phyloP scores from a whole-genome alignment of 37 sponge, comb jelly and placozoan genomes.

The Cliona cf. orientalis region DNA sequence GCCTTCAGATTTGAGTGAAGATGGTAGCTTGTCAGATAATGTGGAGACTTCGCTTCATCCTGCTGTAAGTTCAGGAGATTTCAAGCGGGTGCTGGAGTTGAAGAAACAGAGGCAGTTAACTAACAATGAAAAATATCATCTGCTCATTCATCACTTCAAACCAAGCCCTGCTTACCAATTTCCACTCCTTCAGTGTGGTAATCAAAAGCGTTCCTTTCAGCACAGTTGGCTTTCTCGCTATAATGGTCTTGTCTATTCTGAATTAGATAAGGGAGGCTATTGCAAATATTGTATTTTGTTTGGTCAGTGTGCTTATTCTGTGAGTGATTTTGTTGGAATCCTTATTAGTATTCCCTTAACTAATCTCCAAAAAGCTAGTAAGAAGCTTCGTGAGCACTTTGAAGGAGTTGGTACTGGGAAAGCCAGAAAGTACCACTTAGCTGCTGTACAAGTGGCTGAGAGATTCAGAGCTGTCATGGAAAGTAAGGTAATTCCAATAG shows the following conservation, averaged over 20 bases:
- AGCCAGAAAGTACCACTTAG: slow-evolving; percentile 40
- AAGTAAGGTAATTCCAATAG: slow-evolving; percentile 10
- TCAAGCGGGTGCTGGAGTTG: slow-evolving; percentile 49
- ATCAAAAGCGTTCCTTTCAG: slow-evolving; percentile 41
- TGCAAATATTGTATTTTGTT: slow-evolving; percentile 32
- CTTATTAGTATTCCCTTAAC: slow-evolving; percentile 45
- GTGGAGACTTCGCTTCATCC: slow-evolving; percentile 9
- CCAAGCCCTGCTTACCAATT: slow-evolving; percentile 38
- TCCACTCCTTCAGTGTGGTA: slow-evolving; percentile 15
- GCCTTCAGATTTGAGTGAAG: too few relatives aligned
- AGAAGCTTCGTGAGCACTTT: slow-evolving; percentile 41
- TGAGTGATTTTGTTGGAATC: slow-evolving; percentile 7
- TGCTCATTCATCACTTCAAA: slow-evolving; percentile 38
- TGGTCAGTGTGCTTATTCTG: slow-evolving; percentile 28
- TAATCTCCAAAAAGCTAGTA: slow-evolving; percentile 28
- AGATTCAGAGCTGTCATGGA: slow-evolving; percentile 45
- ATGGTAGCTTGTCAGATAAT: background rate
- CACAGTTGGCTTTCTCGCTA: background rate
- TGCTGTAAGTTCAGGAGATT: slow-evolving; percentile 53
- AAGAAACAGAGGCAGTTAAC: slow-evolving; percentile 40
- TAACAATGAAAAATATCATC: slow-evolving; percentile 30
- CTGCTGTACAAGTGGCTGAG: slow-evolving; percentile 32
- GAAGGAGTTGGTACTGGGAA: background rate
- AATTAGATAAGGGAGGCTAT: slow-evolving; percentile 48
- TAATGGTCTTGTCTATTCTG: slow-evolving; percentile 49